Base-by-base conservation (phyloP, 2,113 vertebrate species). In the Platysteira castanea region DNA sequence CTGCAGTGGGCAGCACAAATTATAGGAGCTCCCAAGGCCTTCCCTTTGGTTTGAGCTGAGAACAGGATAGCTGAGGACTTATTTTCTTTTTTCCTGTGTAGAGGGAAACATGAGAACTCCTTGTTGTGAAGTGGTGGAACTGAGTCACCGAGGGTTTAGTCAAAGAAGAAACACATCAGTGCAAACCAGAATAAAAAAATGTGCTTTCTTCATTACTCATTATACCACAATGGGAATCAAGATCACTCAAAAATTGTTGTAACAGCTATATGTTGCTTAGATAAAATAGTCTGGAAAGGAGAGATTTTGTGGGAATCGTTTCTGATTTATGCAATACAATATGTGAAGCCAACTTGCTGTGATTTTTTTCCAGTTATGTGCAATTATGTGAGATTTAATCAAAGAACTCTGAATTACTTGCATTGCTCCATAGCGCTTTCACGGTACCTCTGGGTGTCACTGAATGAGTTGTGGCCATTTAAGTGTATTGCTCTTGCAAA, bases 201-300 rank as follows among this genome's bases (percentile, higher is more conserved):
- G 84, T 91, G 93, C 87, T 96, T 96, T 96, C 95, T 94, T 96
- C 95, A 94, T 96, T 96, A 96, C 90, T 96, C 94, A 96, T 77
- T 96, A 93, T 71, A 96, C 96, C 96, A 93, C 96, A 97, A 49
- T 6, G 54, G 92, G 94, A 96, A 95, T 93, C 94, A 96, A 59
- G 94, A 96, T 96, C 74, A 87, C 94, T 97, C 87, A 97, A 95
- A 97, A 97, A 97, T 95, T 97, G 97, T 97, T 98, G 96, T 92
- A 97, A 93, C 90, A 94, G 95, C 95, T 97, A 95, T 91, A 93
- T 91, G 96, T 96, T 95, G 84, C 94, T 96, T 95, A 96, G 97
- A 97, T 97, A 98, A 98, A 96, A 94, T 97, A 97, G 96, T 97
- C 96, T 98, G 97, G 93, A 95, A 84, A 57, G 84, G 93, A 93